Percentiles rank a stretch among this genome's conserved stretches.
Conservation (phyloP, 2,113 vertebrate species). For the Corythornis madagascariensis region DNA sequence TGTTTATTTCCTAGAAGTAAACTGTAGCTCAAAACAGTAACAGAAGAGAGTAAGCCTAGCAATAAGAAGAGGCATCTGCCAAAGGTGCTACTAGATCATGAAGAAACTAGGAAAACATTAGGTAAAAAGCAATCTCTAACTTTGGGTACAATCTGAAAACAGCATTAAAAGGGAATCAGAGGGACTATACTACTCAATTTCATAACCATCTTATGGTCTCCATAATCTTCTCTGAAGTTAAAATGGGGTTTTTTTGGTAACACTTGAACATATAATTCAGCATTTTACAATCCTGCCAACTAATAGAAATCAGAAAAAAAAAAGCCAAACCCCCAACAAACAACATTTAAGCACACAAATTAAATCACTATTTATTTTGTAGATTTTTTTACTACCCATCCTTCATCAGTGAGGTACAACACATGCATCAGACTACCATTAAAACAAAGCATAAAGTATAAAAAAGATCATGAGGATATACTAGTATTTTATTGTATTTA, state of each 20-base stretch:
- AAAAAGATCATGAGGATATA: neutral
- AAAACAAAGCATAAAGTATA: neutral
- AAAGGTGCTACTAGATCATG: neutral
- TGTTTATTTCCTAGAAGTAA: constrained; percentile 33
- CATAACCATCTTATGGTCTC: neutral
- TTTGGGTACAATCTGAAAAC: neutral
- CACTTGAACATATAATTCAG: neutral
- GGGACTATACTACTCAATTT: neutral
- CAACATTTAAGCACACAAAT: neutral
- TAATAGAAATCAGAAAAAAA: neutral
- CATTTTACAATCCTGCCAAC: neutral
- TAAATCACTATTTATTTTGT: neutral
- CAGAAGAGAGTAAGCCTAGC: neutral
- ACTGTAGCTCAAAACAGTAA: neutral
- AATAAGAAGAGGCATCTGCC: neutral
- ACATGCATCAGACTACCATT: neutral
- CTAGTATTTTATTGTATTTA: neutral
- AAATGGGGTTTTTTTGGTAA: neutral
- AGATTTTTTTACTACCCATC: too few relatives aligned
- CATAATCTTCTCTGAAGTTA: neutral
- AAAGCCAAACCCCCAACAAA: neutral
- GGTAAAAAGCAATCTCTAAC: neutral
- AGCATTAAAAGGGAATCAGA: neutral
- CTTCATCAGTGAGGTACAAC: neutral
- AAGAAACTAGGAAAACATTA: neutral